Evolutionary conservation across 2,888 invertebrate species (phyloP).

Genomic region (Rhingia rostrata): DNA sequence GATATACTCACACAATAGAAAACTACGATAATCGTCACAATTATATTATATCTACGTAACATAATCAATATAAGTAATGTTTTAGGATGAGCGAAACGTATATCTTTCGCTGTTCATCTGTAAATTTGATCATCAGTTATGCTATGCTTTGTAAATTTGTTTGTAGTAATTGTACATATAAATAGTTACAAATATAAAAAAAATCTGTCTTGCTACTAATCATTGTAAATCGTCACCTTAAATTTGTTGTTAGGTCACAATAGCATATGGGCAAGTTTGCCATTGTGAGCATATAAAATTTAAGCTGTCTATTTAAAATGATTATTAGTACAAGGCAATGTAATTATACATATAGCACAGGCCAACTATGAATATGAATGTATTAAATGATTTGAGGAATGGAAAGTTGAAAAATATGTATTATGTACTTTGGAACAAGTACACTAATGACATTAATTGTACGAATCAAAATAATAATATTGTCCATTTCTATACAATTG

Average conservation of each 20-base stretch:
- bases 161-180: constrained; percentile 50
- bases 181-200: neutral
- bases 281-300: too few species aligned
- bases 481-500: too few species aligned
- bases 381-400: too few species aligned
- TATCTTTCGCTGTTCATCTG: constrained; percentile 52
- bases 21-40: constrained; percentile 26
- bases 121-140: constrained; percentile 56
- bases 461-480: too few species aligned
- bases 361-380: too few species aligned
- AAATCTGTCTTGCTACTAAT: neutral
- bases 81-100: constrained; percentile 41
- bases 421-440: too few species aligned
- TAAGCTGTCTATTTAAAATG: too few species aligned
- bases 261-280: too few species aligned
- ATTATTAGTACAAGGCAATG: too few species aligned
- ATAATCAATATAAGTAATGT: constrained; percentile 29
- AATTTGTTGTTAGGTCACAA: neutral
- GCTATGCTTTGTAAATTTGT: constrained; percentile 48
- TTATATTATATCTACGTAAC: neutral
- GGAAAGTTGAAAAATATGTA: too few species aligned
- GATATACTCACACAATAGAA: constrained; percentile 5
- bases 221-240: neutral
- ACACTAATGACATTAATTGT: too few species aligned
- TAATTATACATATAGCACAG: too few species aligned